Conservation (phyloP, 2,888 invertebrate genomes). For the Drosophila emarginata region DNA sequence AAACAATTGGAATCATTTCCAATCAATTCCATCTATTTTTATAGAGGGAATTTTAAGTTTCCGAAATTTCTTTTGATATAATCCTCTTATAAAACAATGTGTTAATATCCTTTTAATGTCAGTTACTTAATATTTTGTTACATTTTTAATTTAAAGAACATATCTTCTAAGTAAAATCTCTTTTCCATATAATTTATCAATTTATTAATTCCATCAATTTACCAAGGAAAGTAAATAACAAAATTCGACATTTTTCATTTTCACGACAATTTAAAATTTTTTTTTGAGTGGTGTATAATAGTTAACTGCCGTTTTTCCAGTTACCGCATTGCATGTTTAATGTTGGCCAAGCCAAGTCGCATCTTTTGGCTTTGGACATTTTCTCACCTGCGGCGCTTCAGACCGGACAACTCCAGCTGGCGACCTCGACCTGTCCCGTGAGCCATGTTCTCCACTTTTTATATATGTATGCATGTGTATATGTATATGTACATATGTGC, state of each 20-base stretch:
- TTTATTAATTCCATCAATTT: too few species aligned
- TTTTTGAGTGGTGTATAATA: neutral
- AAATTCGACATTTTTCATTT: neutral
- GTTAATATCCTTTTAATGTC: too few species aligned
- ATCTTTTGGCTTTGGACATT: constrained; percentile 54
- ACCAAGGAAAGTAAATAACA: too few species aligned
- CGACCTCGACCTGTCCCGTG: constrained; percentile 79
- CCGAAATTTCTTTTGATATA: too few species aligned
- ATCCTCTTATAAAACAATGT: too few species aligned
- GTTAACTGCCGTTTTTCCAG: constrained; percentile 8
- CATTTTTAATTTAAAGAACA: too few species aligned
- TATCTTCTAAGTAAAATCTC: too few species aligned
- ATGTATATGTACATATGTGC: neutral
- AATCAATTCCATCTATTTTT: neutral
- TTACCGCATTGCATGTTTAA: constrained; percentile 29
- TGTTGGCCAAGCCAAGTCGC: constrained; percentile 43
- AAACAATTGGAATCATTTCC: neutral
- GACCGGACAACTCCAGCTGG: constrained; percentile 32
- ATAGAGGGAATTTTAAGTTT: too few species aligned
- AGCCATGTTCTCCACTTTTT: constrained; percentile 45
- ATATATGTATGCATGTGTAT: constrained; percentile 10
- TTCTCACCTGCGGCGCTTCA: constrained; percentile 71
- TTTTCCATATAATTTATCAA: too few species aligned
- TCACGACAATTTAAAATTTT: neutral
- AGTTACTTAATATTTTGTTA: too few species aligned